A percentile compares a stretch with the other conserved stretches of the same genome.
These are phyloP conservation scores for Dicerorhinus sumatrensis DNA, from an alignment of 2,113 vertebrate genomes.

Conservation along the genomic window DNA sequence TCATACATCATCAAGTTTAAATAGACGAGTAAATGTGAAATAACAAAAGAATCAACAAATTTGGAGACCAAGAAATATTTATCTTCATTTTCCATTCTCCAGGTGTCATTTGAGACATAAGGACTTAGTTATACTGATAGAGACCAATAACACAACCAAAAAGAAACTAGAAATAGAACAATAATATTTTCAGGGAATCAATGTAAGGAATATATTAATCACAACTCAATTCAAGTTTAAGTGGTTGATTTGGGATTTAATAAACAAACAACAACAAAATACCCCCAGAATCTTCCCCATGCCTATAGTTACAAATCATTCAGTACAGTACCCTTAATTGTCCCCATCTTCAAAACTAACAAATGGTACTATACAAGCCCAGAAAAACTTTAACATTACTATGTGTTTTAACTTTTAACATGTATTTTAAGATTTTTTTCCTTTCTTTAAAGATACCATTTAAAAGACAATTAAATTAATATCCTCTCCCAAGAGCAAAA, in stretches of 20 bases:
- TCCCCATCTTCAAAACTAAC: not conserved
- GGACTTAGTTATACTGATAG: not conserved
- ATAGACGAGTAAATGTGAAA: not conserved
- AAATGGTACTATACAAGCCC: not conserved
- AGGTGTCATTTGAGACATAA: not conserved
- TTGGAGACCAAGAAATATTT: not conserved
- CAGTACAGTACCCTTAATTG: not conserved
- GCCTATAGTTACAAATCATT: not conserved
- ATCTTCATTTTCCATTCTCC: conserved; percentile 2
- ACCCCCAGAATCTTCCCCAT: not conserved
- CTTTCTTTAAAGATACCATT: conserved; percentile 56
- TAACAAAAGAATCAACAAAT: not conserved
- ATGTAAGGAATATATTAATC: not conserved
- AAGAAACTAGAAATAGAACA: not conserved
- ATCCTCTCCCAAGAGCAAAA: conserved; percentile 69
- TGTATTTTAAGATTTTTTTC: conserved; percentile 37
- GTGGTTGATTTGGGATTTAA: not conserved
- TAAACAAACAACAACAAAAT: conserved; percentile 38
- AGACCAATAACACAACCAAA: not conserved
- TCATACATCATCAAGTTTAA: not conserved
- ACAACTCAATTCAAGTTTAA: not conserved
- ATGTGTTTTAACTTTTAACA: conserved; percentile 35
- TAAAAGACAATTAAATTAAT: conserved; percentile 79
- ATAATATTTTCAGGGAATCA: not conserved
- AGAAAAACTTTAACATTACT: not conserved